Conservation (phyloP, 1,140 invertebrate species). For the Drosophila paulistorum region DNA sequence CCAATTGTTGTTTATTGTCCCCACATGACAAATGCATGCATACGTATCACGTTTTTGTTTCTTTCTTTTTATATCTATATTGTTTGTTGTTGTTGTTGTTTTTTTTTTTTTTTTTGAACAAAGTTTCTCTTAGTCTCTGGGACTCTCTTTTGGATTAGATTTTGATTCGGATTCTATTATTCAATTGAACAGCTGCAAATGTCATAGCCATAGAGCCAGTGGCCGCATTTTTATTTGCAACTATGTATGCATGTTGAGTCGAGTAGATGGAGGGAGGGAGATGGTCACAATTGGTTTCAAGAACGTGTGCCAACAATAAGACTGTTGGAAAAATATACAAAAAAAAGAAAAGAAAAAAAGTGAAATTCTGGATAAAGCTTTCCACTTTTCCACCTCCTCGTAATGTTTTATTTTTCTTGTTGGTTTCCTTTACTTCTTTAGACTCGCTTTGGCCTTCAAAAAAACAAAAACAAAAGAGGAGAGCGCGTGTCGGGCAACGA, state of each 20-base stretch:
- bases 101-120: slow-evolving; percentile 31
- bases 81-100: slow-evolving; percentile 8
- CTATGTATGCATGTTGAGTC: background rate
- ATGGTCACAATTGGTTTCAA: background rate
- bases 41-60: slow-evolving; percentile 17
- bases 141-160: background rate
- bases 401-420: background rate
- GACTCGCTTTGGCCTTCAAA: background rate
- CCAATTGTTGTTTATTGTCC: slow-evolving; percentile 64
- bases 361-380: background rate
- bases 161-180: slow-evolving; percentile 26
- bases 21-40: slow-evolving; percentile 22
- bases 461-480: background rate
- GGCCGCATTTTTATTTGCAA: slow-evolving; percentile 14
- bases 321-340: slow-evolving; percentile 47
- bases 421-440: slow-evolving; percentile 3
- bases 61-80: background rate
- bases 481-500: background rate
- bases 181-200: slow-evolving; percentile 50
- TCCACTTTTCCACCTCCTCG: background rate
- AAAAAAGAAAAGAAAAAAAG: background rate
- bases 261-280: background rate
- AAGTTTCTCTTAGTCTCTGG: slow-evolving; percentile 17
- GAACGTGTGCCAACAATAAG: slow-evolving; percentile 23
- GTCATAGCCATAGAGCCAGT: slow-evolving; percentile 31